These are phyloP conservation scores for Liasis olivaceus DNA, from an alignment of 2,797 vertebrate species.

Conservation along the genomic window DNA sequence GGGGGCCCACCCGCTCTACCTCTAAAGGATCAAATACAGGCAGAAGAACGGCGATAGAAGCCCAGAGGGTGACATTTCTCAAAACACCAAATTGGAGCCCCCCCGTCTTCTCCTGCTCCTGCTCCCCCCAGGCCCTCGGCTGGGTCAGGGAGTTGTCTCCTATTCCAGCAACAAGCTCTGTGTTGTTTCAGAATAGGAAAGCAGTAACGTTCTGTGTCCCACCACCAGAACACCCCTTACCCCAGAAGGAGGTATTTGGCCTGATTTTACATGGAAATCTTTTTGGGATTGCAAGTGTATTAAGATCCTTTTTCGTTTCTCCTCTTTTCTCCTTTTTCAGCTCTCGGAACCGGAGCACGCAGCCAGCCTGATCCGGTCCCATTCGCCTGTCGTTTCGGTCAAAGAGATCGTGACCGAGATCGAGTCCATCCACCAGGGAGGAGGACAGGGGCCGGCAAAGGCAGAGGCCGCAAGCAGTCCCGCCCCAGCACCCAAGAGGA, in stretches of 20 bases:
- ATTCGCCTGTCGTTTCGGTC: slow-evolving; percentile 84
- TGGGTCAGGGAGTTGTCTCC: too few relatives aligned
- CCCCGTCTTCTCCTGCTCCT: too few relatives aligned
- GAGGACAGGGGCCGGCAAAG: slow-evolving; percentile 72
- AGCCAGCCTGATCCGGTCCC: slow-evolving; percentile 67
- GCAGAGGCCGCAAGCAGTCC: slow-evolving; percentile 68
- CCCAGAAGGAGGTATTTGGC: neutral
- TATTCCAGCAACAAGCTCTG: too few relatives aligned
- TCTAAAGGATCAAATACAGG: too few relatives aligned
- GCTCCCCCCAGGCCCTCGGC: too few relatives aligned
- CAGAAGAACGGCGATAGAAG: too few relatives aligned
- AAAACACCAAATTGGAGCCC: too few relatives aligned
- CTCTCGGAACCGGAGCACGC: slow-evolving; percentile 65
- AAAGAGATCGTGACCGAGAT: slow-evolving; percentile 92
- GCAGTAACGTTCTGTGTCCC: too few relatives aligned
- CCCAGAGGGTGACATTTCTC: too few relatives aligned
- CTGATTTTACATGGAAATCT: neutral
- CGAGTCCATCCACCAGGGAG: slow-evolving; percentile 87
- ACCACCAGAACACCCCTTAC: too few relatives aligned
- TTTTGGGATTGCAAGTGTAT: neutral
- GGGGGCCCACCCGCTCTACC: too few relatives aligned
- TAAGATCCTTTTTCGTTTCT: neutral
- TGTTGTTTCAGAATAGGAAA: too few relatives aligned
- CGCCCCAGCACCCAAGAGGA: slow-evolving; percentile 77
- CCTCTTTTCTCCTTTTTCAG: slow-evolving; percentile 47